Evolutionary conservation across 35 echinoderm and acorn worm species (phyloP), one percentile per base, ranked within the genome.

Genomic region (Eucidaris tribuloides): DNA sequence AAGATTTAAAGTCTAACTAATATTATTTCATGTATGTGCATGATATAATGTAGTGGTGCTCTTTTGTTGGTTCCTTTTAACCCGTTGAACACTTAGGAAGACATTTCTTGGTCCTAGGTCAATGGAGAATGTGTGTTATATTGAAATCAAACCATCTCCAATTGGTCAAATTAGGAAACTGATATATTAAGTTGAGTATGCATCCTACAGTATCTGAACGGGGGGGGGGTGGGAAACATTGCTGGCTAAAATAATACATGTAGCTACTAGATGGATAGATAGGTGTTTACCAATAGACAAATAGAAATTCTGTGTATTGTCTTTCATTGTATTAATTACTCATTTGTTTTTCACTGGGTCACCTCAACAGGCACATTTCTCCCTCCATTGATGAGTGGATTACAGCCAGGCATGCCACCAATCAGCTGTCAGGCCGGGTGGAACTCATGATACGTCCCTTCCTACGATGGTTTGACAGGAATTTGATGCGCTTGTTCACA

Each of bases 381-480:
- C 29, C 39, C 38, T 45, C 32, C 46, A 79, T 78, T 45, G 43
- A 63, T n/a, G 86, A 97, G 41, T 92, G 94, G 90, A 32, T 97
- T 18, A 27, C 40, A 45, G 94, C 90, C 19, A 92, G 82, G 68
- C 68, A 87, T 65, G 76, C 78, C 33, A 93, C 72, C 33, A 93
- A 90, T 77, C 36, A 93, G 17, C 45, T 93, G 29, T 60, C 70
- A 15, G 86, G 82, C 15, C 86, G 68, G 58, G 91, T 87, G 78
- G 96, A 93, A 60, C 79, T 97, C 4, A 90, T 90, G 19, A 90
- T 99, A 31, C 65, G 96, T n/a, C 90, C 96, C 7, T 93, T 99
- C 71, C 78, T 99, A 4, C 82, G 96, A 83, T 99, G 96, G 96
- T 78, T 97, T 59, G 96, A 99, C 27, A 82, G 83, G 76, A 93